phyloP scores from a whole-genome alignment of 2,888 invertebrate species.

The Noctua pronuba region DNA sequence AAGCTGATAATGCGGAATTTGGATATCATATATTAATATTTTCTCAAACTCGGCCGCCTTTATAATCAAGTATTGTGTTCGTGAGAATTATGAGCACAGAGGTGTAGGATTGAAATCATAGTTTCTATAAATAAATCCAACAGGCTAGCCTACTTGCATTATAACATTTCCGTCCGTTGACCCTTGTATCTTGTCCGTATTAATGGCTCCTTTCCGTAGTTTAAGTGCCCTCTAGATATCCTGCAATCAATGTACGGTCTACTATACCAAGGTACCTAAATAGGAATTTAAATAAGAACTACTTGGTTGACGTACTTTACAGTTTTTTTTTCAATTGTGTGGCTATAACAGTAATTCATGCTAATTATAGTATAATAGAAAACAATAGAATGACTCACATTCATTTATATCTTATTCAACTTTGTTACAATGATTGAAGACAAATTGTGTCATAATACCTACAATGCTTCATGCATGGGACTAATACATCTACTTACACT shows the following conservation, averaged over 20 bases:
- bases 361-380: constrained; percentile 2
- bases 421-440: constrained; percentile 5
- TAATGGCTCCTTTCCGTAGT: constrained; percentile 46
- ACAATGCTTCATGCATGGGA: neutral
- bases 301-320: neutral
- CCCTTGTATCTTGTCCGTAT: constrained; percentile 16
- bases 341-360: neutral
- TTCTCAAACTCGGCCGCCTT: neutral
- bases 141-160: constrained; percentile 12
- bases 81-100: neutral
- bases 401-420: constrained; percentile 4
- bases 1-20: neutral
- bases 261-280: neutral
- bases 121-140: constrained; percentile 30
- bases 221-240: constrained; percentile 4
- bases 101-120: constrained; percentile 11
- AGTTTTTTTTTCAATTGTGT: neutral
- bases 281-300: neutral
- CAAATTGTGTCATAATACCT: constrained; percentile 2
- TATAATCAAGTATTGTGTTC: neutral
- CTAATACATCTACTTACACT: neutral
- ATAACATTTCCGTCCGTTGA: constrained; percentile 41
- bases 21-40: neutral
- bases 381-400: constrained; percentile 30
- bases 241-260: constrained; percentile 1